phyloP scores from a whole-genome alignment of 53 echinoderm and acorn worm species.

The Crossaster papposus region DNA sequence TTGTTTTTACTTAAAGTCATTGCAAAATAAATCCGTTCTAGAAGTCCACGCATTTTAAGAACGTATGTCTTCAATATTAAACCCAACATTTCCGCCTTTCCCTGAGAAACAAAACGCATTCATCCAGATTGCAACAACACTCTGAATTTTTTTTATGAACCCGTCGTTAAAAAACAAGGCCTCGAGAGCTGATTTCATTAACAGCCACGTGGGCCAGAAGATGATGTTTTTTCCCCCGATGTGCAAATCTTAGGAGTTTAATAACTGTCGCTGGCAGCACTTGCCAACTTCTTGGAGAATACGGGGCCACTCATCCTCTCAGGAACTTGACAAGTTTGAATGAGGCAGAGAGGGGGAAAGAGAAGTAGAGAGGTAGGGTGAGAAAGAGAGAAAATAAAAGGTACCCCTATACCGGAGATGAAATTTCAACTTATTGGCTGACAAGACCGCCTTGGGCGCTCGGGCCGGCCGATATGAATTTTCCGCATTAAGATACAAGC shows the following conservation, averaged over 20 bases:
- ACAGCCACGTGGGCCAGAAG: not conserved
- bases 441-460: constrained; percentile 44
- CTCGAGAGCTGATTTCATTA: constrained; percentile 59
- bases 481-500: constrained; percentile 33
- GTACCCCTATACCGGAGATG: constrained; percentile 46
- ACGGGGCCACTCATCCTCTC: constrained; percentile 45
- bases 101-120: not conserved
- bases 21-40: too few relatives aligned
- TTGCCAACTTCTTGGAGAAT: constrained; percentile 53
- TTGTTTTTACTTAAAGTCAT: too few relatives aligned
- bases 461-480: constrained; percentile 44
- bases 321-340: constrained; percentile 62
- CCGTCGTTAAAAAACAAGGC: constrained; percentile 9
- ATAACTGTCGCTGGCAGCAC: constrained; percentile 60
- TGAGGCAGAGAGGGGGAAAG: not conserved
- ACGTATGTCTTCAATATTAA: not conserved
- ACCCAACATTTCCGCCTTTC: not conserved
- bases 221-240: constrained; percentile 38
- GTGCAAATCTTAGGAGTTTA: constrained; percentile 33
- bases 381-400: constrained; percentile 30
- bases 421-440: constrained; percentile 59
- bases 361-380: not conserved
- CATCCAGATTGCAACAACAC: constrained; percentile 44
- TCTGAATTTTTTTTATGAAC: constrained; percentile 18
- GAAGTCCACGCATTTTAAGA: too few relatives aligned